These are phyloP conservation scores for Eupeodes luniger DNA, from an alignment of 2,888 invertebrate species.

Conservation along the genomic window DNA sequence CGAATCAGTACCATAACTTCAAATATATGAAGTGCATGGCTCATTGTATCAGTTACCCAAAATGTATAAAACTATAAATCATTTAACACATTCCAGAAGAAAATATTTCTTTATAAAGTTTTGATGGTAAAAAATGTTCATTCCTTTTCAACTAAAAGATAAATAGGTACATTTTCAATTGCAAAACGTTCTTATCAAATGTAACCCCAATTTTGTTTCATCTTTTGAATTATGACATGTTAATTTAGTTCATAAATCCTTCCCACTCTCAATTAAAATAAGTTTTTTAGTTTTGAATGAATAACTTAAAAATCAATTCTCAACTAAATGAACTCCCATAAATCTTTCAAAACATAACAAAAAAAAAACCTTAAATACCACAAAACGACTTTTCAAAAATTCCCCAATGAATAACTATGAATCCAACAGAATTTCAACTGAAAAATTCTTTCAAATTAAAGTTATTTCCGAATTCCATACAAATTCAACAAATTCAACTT, in stretches of 20 bases:
- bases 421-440: slow-evolving; percentile 29
- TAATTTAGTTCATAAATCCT: neutral
- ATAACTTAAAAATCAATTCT: neutral
- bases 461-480: slow-evolving; percentile 46
- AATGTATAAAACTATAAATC: too few species aligned
- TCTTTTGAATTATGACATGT: neutral
- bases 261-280: neutral
- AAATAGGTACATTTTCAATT: neutral
- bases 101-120: too few species aligned
- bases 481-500: slow-evolving; percentile 38
- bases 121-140: too few species aligned
- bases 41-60: too few species aligned
- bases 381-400: slow-evolving; percentile 25
- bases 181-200: neutral
- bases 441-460: slow-evolving; percentile 49
- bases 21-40: too few species aligned
- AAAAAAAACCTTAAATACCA: neutral
- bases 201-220: neutral
- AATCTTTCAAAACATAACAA: neutral
- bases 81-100: too few species aligned
- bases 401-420: slow-evolving; percentile 14
- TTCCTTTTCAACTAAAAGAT: too few species aligned
- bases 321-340: slow-evolving; percentile 11
- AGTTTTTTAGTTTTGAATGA: neutral
- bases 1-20: too few species aligned